Percentiles rank a stretch among this genome's conserved stretches.
phyloP scores from a whole-genome alignment of 2,888 invertebrate genomes.

The Campoletis raptor region DNA sequence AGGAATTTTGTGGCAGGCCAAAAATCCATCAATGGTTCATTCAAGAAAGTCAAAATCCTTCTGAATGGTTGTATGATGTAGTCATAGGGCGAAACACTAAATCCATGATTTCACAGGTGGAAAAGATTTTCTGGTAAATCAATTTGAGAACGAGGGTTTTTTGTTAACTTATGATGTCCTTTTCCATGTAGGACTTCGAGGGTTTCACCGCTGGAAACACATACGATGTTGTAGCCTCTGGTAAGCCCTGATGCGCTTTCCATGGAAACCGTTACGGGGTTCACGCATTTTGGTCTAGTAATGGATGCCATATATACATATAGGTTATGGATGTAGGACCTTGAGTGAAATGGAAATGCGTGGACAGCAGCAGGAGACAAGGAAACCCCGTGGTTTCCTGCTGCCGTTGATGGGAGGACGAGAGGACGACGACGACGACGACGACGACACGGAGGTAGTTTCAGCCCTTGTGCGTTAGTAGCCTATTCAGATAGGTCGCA shows the following conservation, averaged over 20 bases:
- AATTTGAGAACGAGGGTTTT: background rate
- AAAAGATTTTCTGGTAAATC: background rate
- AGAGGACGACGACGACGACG: constrained; percentile 45
- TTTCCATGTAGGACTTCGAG: background rate
- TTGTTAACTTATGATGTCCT: background rate
- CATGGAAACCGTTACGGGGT: constrained; percentile 40
- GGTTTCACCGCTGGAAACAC: constrained; percentile 22
- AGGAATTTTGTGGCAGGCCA: background rate
- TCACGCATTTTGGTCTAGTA: constrained; percentile 38
- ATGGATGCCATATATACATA: constrained; percentile 21
- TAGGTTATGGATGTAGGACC: constrained; percentile 30
- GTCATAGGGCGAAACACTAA: background rate
- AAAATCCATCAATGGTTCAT: background rate
- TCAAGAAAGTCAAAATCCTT: background rate
- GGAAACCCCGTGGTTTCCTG: constrained; percentile 79
- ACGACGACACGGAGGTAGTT: constrained; percentile 60
- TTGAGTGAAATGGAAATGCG: constrained; percentile 80
- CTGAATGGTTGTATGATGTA: background rate
- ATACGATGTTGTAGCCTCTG: background rate
- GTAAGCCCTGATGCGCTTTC: constrained; percentile 37
- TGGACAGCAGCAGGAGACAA: constrained; percentile 77
- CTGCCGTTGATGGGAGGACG: constrained; percentile 65
- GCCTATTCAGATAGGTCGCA: constrained; percentile 43
- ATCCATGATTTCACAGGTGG: background rate
- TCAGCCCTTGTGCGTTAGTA: constrained; percentile 68